Conservation (phyloP, 23 tunicate species). For the Oikopleura dioica region DNA sequence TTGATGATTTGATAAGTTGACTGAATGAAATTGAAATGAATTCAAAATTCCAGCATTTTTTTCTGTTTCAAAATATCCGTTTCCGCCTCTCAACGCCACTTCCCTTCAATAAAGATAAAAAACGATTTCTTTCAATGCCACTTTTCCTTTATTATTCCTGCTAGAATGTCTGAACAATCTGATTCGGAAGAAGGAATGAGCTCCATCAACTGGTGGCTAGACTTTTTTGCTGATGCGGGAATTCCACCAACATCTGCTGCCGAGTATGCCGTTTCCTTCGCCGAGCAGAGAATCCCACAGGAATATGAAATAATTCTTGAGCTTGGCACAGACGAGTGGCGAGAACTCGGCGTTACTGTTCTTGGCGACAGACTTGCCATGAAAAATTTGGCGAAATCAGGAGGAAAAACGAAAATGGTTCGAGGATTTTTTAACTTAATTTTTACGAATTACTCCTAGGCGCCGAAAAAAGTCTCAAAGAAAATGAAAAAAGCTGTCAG, state of each 20-base stretch:
- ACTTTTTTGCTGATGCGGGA: background rate
- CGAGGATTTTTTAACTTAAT: too few species aligned
- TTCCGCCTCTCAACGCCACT: too few species aligned
- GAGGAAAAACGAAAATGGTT: too few species aligned
- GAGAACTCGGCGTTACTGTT: background rate
- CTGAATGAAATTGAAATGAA: too few species aligned
- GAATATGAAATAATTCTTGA: background rate
- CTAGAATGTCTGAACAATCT: background rate
- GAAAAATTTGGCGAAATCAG: background rate
- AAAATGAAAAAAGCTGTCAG: too few species aligned
- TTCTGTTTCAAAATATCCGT: too few species aligned
- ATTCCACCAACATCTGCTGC: background rate
- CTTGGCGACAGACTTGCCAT: background rate
- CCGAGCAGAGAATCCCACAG: background rate
- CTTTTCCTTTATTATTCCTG: background rate
- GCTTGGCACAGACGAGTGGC: background rate
- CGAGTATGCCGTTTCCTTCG: background rate
- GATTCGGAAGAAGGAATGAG: background rate
- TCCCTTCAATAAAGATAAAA: too few species aligned
- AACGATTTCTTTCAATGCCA: background rate
- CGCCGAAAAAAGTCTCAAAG: too few species aligned
- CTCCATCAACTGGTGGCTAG: background rate
- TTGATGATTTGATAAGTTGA: too few species aligned
- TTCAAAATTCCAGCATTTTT: too few species aligned
- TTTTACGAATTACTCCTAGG: too few species aligned